phyloP scores from a whole-genome alignment of 2,113 vertebrate species.

The Cinclus cinclus region DNA sequence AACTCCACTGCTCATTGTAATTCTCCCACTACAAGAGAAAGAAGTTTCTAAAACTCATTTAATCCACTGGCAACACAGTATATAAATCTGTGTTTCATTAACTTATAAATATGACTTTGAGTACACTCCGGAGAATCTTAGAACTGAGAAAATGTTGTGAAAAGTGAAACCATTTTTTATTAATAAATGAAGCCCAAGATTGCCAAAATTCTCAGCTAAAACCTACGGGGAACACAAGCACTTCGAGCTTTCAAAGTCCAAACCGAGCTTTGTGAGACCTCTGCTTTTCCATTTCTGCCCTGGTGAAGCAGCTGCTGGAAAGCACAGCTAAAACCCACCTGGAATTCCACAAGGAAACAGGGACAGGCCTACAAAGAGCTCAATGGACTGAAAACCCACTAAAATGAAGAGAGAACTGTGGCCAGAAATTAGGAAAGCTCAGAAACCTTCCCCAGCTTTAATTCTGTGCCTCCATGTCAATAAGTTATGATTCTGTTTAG shows the following conservation, averaged over 20 bases:
- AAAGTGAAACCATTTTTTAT: not conserved
- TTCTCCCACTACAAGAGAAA: not conserved
- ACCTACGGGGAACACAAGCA: not conserved
- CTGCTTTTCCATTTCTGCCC: not conserved
- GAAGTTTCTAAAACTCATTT: not conserved
- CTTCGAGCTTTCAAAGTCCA: not conserved
- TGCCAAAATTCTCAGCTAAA: not conserved
- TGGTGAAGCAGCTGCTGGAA: not conserved
- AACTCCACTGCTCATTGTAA: rapidly evolving
- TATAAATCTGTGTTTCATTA: not conserved
- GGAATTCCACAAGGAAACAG: not conserved
- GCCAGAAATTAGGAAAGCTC: not conserved
- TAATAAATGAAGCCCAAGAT: not conserved
- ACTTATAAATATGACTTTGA: not conserved
- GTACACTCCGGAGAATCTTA: not conserved
- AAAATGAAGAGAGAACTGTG: not conserved
- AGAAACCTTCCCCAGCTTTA: not conserved
- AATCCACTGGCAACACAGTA: not conserved
- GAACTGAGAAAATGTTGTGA: not conserved
- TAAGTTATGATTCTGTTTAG: not conserved
- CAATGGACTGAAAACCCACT: not conserved
- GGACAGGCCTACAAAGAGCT: not conserved
- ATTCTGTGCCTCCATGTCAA: not conserved
- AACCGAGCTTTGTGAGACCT: not conserved
- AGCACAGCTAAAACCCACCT: not conserved